Base-by-base conservation (phyloP, 2,113 vertebrate species). In the Microtus oregoni region DNA sequence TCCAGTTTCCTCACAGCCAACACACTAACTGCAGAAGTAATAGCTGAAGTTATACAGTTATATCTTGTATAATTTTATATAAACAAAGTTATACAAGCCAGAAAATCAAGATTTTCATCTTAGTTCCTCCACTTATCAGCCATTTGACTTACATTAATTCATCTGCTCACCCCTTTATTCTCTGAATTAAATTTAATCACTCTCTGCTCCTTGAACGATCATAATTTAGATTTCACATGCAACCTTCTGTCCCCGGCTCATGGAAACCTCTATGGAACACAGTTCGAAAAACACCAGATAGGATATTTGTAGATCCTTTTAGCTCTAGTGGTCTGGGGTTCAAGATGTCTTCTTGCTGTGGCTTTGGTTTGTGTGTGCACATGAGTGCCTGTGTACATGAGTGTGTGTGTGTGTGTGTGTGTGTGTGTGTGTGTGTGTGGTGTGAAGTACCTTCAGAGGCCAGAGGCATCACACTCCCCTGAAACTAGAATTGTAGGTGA, bases 11-110 rank as follows among this genome's bases (percentile, higher is more conserved):
- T 94, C 81, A 63, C 17, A 90, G 73, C 32, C 55, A 92, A 68
- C 52, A 96, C 63, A 94, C 89, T 68, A 82, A 94, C 89, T 68
- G 68, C 67, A 86, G 88, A 93, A 92, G 47, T 30, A 78, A 73
- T 52, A 95, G 76, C 85, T 58, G 15, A 91, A 61, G 19, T 58
- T 58, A 58, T 58, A 58, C 58, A 58, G 58, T 58, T 58, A 20
- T 58, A 58, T 58, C 17, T 58, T 58, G 58, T 2, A 20, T 58
- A 58, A 58, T 58, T 58, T 58, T 58, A 58, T 58, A 58, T 58
- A 58, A 58, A 22, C 1, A 20, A 58, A 58, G 58, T 58, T 58
- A 58, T 26, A 79, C 6, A 79, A 65, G 47, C 61, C 52, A 58
- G 26, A 89, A 26, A 93, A 89, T 83, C 78, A 87, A 35, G 30